Evolutionary conservation across 2,113 vertebrate species (phyloP), one percentile per base, ranked within the genome.

Genomic region (Ceyx margarethae): DNA sequence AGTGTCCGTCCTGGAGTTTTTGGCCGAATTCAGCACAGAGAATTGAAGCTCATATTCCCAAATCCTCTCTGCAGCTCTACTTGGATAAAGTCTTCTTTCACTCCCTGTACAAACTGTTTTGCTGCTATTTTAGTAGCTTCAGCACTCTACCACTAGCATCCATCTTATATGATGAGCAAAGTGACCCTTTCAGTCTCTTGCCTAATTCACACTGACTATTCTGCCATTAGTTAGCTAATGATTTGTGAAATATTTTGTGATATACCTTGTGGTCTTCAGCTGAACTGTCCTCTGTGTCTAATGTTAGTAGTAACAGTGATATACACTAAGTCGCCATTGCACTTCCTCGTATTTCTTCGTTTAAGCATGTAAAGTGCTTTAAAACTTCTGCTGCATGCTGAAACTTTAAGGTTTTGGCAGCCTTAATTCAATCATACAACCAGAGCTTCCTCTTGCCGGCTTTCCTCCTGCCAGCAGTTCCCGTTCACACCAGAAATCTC

Each of bases 191-290:
- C 62, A 79, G 71, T 76, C 81, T 89, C 86, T 15, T 7, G 18
- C 51, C 78, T 62, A 23, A 93, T 56, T 87, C 40, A 4, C 37
- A 11, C 50, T 71, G 89, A 51, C 83, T 87, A 54, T 50, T 90
- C 84, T 96, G 67, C 71, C 89, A 56, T 92, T 94, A 95, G 92
- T 82, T 92, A 76, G 81, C 71, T 93, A 94, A 96, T 60, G 94
- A 77, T 82, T 94, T 96, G 92, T 91, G 81, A 96, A 95, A 81
- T 80, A 91, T 77, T 92, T 95, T 74, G 87, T 85, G 91, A 62
- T 77, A 66, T 29, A 77, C 74, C 67, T 81, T 71, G 94, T 82
- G 84, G 42, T 93, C 81, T 76, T 92, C 78, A 92, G 81, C 87
- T 21, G 37, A 87, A 8, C 48, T 60, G 64, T 77, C 57, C 78